Evolutionary conservation across 2,888 invertebrate genomes (phyloP).

Genomic region (Rhamphomyia laevipes): DNA sequence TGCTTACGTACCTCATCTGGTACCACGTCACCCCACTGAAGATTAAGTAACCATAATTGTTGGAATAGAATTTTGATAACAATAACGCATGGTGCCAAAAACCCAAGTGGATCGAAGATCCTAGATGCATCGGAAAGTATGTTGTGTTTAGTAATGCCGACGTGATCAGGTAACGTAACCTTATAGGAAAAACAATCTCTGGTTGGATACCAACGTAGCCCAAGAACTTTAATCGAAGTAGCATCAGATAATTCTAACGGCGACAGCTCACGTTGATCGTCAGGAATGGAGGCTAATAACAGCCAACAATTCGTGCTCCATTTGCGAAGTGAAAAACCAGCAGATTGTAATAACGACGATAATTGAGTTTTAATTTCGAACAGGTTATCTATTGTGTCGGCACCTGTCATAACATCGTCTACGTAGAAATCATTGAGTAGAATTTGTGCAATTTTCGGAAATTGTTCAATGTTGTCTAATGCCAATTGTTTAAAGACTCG

Average conservation of each 20-base stretch:
- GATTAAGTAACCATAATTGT: too few species aligned
- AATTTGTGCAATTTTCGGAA: slow-evolving; percentile 9
- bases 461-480: slow-evolving; percentile 5
- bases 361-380: too few species aligned
- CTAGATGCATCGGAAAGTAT: not conserved
- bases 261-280: too few species aligned
- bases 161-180: not conserved
- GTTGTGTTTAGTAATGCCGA: not conserved
- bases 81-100: too few species aligned
- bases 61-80: too few species aligned
- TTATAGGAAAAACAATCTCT: not conserved
- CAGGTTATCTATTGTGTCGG: too few species aligned
- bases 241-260: too few species aligned
- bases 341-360: too few species aligned
- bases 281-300: not conserved
- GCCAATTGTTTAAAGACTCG: too few species aligned
- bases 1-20: too few species aligned
- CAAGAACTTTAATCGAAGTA: not conserved
- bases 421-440: slow-evolving; percentile 14
- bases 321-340: too few species aligned
- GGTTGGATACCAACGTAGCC: slow-evolving; percentile 1
- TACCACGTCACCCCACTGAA: too few species aligned
- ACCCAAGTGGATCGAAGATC: slow-evolving; percentile 5
- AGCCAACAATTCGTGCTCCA: slow-evolving; percentile 7
- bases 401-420: slow-evolving; percentile 8